Percentiles rank a stretch among this genome's conserved stretches.
Conservation (phyloP, 2,113 vertebrate species). For the Dipodomys stephensi region DNA sequence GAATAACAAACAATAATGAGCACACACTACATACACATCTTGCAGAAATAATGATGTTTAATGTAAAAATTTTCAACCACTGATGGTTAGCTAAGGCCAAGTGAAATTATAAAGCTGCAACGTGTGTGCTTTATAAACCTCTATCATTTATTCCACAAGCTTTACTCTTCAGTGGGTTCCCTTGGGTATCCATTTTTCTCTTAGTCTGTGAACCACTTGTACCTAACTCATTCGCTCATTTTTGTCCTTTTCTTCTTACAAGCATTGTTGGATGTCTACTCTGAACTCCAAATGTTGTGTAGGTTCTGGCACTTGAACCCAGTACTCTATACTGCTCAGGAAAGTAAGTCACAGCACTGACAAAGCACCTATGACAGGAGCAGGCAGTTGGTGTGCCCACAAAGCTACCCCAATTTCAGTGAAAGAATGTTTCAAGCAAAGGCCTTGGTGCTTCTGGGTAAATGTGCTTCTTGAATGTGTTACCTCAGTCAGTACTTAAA, state of each 20-base stretch:
- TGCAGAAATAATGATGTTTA: not conserved
- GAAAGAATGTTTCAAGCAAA: too few species aligned
- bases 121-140: not conserved
- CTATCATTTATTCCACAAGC: not conserved
- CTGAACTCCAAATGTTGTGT: not conserved
- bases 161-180: not conserved
- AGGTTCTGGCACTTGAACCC: too few species aligned
- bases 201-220: not conserved
- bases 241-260: not conserved
- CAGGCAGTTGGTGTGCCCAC: not conserved
- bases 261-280: not conserved
- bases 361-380: not conserved
- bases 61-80: not conserved
- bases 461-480: too few species aligned
- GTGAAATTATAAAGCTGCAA: not conserved
- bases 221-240: not conserved
- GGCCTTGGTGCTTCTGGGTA: not conserved
- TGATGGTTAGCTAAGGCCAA: not conserved
- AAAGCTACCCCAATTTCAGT: fast-evolving
- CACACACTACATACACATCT: not conserved
- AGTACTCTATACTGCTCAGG: not conserved
- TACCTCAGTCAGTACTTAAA: not conserved
- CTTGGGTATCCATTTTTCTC: not conserved
- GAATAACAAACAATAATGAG: not conserved
- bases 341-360: not conserved